phyloP scores from a whole-genome alignment of 2,888 invertebrate species.

The Melanophora roralis region DNA sequence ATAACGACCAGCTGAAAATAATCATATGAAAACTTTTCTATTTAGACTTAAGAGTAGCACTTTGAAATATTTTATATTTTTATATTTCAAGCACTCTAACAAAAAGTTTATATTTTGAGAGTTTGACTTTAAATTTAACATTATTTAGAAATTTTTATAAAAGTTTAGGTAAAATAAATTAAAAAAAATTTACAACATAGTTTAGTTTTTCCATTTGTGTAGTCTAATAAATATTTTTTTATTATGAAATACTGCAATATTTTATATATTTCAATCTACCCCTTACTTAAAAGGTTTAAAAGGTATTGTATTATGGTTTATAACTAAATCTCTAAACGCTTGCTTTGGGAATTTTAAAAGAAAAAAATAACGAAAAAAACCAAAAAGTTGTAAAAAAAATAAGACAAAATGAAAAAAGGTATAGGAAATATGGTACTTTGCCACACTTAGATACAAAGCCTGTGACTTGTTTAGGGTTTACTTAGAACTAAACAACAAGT shows the following conservation, averaged over 20 bases:
- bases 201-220: no score
- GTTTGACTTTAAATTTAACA: background rate
- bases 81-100: no score
- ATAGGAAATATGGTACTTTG: background rate
- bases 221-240: no score
- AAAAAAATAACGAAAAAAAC: background rate
- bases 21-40: background rate
- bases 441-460: slow-evolving; percentile 16
- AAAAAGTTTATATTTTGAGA: background rate
- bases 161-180: no score
- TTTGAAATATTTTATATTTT: no score
- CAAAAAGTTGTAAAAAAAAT: no score
- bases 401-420: background rate
- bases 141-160: no score
- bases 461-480: slow-evolving; percentile 35
- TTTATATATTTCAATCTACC: background rate
- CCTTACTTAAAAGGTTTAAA: background rate
- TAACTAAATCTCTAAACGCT: slow-evolving; percentile 15
- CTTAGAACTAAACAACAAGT: slow-evolving; percentile 15
- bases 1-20: slow-evolving; percentile 81
- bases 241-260: no score
- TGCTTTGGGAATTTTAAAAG: slow-evolving; percentile 15
- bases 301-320: slow-evolving; percentile 15
- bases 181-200: no score
- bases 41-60: no score